Conservation (phyloP, 2,797 vertebrate genomes). For the Melanitta fusca region DNA sequence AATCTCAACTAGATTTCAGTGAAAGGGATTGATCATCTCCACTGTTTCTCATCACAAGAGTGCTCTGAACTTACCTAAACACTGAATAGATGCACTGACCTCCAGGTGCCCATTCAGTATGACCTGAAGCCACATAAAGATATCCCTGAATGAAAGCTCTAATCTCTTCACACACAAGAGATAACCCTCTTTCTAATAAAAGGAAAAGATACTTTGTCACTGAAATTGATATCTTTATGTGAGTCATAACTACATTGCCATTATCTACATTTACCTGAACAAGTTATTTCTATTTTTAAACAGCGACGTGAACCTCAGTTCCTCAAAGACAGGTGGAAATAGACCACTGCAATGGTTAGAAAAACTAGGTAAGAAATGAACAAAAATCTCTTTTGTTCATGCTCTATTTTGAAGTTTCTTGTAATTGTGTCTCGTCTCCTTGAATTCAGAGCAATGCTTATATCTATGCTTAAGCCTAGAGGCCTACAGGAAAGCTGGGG, state of each 20-base stretch:
- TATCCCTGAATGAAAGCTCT: neutral
- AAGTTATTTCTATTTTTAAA: neutral
- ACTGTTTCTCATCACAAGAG: neutral
- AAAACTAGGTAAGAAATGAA: rapidly evolving
- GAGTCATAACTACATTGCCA: neutral
- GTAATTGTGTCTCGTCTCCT: neutral
- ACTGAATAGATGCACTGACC: neutral
- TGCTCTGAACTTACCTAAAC: neutral
- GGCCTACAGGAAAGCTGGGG: no score
- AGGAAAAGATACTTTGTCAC: neutral
- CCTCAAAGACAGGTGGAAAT: neutral
- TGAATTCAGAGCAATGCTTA: rapidly evolving
- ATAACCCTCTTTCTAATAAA: neutral
- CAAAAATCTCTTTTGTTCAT: neutral
- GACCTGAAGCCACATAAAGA: neutral
- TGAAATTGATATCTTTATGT: neutral
- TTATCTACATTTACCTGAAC: neutral
- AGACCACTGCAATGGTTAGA: neutral
- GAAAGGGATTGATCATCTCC: neutral
- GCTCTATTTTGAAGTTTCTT: neutral
- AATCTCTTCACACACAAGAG: neutral
- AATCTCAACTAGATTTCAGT: neutral
- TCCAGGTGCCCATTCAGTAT: neutral
- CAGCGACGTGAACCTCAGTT: neutral
- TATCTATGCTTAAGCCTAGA: neutral